These are phyloP conservation scores for Alfaro cultratus DNA, from an alignment of 2,797 vertebrate species.

Conservation along the genomic window DNA sequence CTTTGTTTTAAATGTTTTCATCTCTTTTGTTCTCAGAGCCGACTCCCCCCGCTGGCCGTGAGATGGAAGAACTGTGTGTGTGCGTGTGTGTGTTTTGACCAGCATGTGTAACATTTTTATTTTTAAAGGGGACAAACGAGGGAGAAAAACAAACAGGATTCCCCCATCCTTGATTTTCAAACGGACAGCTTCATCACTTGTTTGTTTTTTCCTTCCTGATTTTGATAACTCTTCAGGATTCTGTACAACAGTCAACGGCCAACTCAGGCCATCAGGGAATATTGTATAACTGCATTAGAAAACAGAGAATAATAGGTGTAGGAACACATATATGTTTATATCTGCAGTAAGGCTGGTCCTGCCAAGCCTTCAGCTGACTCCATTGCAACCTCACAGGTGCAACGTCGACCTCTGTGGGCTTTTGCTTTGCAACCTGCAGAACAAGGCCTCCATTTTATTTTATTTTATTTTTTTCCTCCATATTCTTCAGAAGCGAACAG, in stretches of 20 bases:
- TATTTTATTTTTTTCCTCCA: constrained; percentile 3
- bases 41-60: constrained; percentile 60
- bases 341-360: constrained; percentile 71
- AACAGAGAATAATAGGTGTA: constrained; percentile 73
- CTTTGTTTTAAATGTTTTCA: background rate
- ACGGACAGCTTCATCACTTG: constrained; percentile 85
- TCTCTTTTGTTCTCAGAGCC: constrained; percentile 66
- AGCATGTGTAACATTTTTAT: constrained; percentile 81
- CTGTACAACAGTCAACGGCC: constrained; percentile 92
- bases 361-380: constrained; percentile 57
- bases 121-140: constrained; percentile 71
- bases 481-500: constrained; percentile 73
- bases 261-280: constrained; percentile 91
- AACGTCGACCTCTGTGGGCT: constrained; percentile 74
- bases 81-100: constrained; percentile 82
- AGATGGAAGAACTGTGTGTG: constrained; percentile 79
- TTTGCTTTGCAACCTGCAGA: constrained; percentile 53
- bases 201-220: constrained; percentile 46
- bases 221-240: constrained; percentile 83
- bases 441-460: constrained; percentile 38
- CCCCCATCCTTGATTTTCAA: constrained; percentile 85
- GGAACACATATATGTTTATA: constrained; percentile 82
- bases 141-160: constrained; percentile 74
- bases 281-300: constrained; percentile 87
- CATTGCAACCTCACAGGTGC: constrained; percentile 76